A percentile compares a stretch with the other conserved stretches of the same genome.
Conservation (phyloP, 2,888 invertebrate species). For the Platycheirus rosarum region DNA sequence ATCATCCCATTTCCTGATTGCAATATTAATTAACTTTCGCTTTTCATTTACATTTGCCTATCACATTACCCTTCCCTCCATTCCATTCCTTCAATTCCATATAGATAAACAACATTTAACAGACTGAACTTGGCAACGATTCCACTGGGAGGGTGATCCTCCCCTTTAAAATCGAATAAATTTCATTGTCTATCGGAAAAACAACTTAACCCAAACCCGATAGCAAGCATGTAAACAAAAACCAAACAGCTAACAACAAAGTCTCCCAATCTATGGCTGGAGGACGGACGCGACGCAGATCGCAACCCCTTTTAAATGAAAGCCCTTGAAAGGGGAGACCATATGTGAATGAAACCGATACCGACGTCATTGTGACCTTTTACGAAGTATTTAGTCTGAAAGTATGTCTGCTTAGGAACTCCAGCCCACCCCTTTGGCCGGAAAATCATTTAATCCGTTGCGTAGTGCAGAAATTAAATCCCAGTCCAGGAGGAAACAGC, state of each 20-base stretch:
- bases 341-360: slow-evolving; percentile 31
- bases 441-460: slow-evolving; percentile 40
- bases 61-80: slow-evolving; percentile 1
- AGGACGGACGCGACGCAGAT: background rate
- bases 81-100: background rate
- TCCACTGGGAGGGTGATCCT: slow-evolving; percentile 15
- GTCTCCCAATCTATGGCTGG: background rate
- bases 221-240: slow-evolving; percentile 17
- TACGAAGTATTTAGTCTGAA: slow-evolving; percentile 29
- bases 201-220: slow-evolving; percentile 52
- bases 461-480: slow-evolving; percentile 54
- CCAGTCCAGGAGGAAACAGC: slow-evolving; percentile 18
- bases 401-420: slow-evolving; percentile 14
- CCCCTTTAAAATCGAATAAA: slow-evolving; percentile 37
- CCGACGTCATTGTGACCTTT: slow-evolving; percentile 1
- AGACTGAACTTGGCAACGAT: slow-evolving; percentile 57
- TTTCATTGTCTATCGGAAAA: slow-evolving; percentile 55
- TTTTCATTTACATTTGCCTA: slow-evolving; percentile 49
- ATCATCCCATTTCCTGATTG: slow-evolving; percentile 7
- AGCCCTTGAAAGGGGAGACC: slow-evolving; percentile 20
- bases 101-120: slow-evolving; percentile 18
- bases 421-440: background rate
- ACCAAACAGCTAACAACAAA: slow-evolving; percentile 27
- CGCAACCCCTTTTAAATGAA: slow-evolving; percentile 33
- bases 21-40: slow-evolving; percentile 63